phyloP scores from a whole-genome alignment of 2,113 vertebrate species.

The Nothoprocta perdicaria region DNA sequence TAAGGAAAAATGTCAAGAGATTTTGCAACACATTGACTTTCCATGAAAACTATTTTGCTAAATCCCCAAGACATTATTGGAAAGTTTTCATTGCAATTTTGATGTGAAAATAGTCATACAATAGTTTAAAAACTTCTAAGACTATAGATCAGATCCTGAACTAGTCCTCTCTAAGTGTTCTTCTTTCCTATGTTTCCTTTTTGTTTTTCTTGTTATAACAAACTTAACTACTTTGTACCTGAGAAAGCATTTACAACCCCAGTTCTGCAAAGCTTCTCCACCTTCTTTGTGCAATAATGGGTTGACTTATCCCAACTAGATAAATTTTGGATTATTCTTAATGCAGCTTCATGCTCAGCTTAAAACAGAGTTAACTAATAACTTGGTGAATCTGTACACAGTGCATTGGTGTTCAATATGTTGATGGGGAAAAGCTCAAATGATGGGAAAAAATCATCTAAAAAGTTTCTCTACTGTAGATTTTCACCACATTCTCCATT shows the following conservation, averaged over 20 bases:
- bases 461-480: neutral
- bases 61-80: neutral
- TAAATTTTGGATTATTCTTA: neutral
- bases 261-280: slow-evolving; percentile 49
- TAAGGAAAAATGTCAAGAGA: neutral
- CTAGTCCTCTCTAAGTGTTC: neutral
- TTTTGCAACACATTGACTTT: neutral
- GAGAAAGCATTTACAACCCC: slow-evolving; percentile 52
- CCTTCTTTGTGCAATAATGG: slow-evolving; percentile 53
- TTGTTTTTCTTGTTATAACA: slow-evolving; percentile 42
- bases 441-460: neutral
- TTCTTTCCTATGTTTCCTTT: neutral
- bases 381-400: neutral
- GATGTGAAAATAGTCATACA: neutral
- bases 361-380: slow-evolving; percentile 22
- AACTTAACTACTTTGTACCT: neutral
- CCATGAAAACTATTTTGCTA: neutral
- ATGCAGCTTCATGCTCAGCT: neutral
- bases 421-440: neutral
- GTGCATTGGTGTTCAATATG: slow-evolving; percentile 12
- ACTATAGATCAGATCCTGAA: neutral
- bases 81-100: neutral
- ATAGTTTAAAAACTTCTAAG: neutral
- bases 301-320: slow-evolving; percentile 18
- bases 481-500: neutral